Conservation (phyloP, 2,888 invertebrate species). For the Schizaphis graminum region DNA sequence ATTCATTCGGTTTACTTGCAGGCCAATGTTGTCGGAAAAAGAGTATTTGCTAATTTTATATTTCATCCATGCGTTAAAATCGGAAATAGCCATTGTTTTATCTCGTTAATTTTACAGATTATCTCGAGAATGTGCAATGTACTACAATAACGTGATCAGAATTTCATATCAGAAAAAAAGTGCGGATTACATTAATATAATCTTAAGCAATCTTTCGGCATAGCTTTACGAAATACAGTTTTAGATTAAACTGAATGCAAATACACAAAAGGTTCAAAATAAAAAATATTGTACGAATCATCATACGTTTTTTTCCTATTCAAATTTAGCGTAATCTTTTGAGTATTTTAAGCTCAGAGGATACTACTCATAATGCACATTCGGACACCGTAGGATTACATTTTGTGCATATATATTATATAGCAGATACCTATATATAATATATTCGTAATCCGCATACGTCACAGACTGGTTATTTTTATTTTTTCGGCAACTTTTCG, state of each 20-base stretch:
- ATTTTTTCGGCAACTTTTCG: conserved; percentile 18
- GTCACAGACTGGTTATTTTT: conserved; percentile 13
- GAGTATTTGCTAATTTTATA: conserved; percentile 14
- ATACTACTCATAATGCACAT: conserved; percentile 1
- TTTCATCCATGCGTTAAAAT: conserved; percentile 8
- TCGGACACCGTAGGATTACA: conserved; percentile 3
- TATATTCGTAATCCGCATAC: neutral
- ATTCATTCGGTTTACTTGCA: conserved; percentile 1
- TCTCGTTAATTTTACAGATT: neutral
- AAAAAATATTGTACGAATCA: neutral
- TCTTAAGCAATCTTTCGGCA: neutral
- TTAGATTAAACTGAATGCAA: neutral
- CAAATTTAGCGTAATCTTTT: neutral
- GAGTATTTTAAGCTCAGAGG: neutral
- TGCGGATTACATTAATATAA: neutral
- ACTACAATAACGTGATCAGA: neutral
- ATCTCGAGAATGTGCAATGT: neutral
- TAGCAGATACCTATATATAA: neutral
- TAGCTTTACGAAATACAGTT: neutral
- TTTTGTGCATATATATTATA: neutral
- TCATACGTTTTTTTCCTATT: neutral
- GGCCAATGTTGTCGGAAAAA: neutral
- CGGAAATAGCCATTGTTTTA: conserved; percentile 29
- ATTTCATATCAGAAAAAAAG: neutral
- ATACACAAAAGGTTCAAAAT: neutral